These are phyloP conservation scores for Doryteuthis pealeii DNA, from an alignment of 1,140 invertebrate genomes.

Conservation along the genomic window DNA sequence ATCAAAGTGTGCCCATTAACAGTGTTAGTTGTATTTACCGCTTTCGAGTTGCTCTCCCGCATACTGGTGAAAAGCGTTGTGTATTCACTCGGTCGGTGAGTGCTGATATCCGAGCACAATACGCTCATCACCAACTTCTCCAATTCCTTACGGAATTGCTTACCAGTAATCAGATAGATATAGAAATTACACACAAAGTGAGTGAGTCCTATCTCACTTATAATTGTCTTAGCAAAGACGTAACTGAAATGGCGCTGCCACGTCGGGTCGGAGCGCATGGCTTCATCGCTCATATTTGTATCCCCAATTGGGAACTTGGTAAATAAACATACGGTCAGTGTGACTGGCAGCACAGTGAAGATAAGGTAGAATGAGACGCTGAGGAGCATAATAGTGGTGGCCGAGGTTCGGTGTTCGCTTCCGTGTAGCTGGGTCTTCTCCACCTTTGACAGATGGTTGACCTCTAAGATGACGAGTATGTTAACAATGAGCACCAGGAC, in stretches of 20 bases:
- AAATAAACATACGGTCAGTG: constrained; percentile 45
- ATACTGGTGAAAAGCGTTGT: not conserved
- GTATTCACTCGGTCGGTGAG: constrained; percentile 3
- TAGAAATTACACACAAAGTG: constrained; percentile 59
- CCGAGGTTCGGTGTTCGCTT: constrained; percentile 38
- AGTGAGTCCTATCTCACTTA: constrained; percentile 55
- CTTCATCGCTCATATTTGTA: constrained; percentile 21
- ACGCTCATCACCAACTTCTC: constrained; percentile 25
- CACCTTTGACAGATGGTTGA: constrained; percentile 43
- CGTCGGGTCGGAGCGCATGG: constrained; percentile 21
- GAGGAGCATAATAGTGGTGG: constrained; percentile 56
- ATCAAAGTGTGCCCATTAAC: constrained; percentile 1
- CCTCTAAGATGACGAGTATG: constrained; percentile 54
- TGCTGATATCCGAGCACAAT: not conserved
- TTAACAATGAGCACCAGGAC: constrained; percentile 52
- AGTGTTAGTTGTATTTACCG: not conserved
- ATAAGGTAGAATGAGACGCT: constrained; percentile 58
- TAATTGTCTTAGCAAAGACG: constrained; percentile 38
- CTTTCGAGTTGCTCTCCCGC: not conserved
- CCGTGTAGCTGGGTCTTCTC: constrained; percentile 40
- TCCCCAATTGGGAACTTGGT: constrained; percentile 26
- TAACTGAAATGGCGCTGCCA: constrained; percentile 43
- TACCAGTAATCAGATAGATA: constrained; percentile 56
- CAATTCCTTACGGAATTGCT: constrained; percentile 54
- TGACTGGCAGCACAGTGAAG: constrained; percentile 54